Evolutionary conservation across 2,797 vertebrate species (phyloP).

Genomic region (Enteromius thamalakanensis): DNA sequence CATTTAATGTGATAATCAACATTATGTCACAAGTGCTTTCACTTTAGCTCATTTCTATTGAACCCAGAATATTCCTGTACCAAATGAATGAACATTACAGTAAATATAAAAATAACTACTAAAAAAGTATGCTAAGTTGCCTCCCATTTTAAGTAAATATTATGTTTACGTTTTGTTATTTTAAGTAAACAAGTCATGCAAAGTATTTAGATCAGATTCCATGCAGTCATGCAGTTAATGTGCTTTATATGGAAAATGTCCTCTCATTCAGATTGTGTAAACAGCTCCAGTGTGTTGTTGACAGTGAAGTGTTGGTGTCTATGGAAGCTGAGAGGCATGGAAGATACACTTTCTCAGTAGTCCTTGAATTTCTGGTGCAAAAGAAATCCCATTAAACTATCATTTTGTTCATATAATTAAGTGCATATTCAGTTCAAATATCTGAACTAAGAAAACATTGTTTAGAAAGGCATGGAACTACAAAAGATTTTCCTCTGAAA

Average conservation of each 20-base stretch:
- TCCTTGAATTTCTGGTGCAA: conserved; percentile 6
- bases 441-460: neutral
- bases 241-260: conserved; percentile 26
- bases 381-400: neutral
- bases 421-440: neutral
- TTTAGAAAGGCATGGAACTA: conserved; percentile 6
- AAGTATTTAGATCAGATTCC: conserved; percentile 34
- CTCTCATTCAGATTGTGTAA: conserved; percentile 49
- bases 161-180: neutral
- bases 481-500: conserved; percentile 7
- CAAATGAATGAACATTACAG: neutral
- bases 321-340: conserved; percentile 10
- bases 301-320: neutral
- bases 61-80: neutral
- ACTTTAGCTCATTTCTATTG: neutral
- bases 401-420: neutral
- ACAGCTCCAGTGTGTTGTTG: conserved; percentile 28
- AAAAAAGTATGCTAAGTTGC: neutral
- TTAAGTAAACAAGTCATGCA: conserved; percentile 19
- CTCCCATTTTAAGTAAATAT: neutral
- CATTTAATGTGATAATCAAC: neutral
- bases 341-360: conserved; percentile 28
- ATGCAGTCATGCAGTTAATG: conserved; percentile 48
- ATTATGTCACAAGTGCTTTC: conserved; percentile 20
- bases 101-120: neutral